phyloP scores from a whole-genome alignment of 2,888 invertebrate genomes.

The Neoscelio sp. region DNA sequence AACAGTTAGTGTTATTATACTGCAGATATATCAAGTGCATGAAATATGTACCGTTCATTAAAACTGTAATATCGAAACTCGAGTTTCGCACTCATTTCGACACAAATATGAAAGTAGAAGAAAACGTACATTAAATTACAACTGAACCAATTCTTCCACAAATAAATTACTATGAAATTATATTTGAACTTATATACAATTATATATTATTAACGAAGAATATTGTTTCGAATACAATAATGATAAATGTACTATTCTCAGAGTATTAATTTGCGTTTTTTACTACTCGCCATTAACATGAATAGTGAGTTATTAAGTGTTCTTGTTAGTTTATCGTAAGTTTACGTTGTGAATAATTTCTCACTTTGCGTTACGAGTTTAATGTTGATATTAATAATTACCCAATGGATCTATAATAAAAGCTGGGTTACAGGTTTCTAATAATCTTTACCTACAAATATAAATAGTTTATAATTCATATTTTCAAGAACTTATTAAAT shows the following conservation, averaged over 20 bases:
- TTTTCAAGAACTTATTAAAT: too few relatives aligned
- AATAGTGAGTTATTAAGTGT: constrained; percentile 45
- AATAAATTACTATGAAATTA: background rate
- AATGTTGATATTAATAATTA: constrained; percentile 49
- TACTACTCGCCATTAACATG: constrained; percentile 26
- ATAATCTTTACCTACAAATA: too few relatives aligned
- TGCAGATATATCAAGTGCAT: constrained; percentile 36
- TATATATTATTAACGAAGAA: too few relatives aligned
- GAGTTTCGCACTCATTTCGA: constrained; percentile 11
- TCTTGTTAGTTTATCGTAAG: constrained; percentile 38
- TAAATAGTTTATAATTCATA: too few relatives aligned
- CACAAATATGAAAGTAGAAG: too few relatives aligned
- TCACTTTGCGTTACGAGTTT: constrained; percentile 17
- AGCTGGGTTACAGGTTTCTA: constrained; percentile 4
- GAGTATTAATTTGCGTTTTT: constrained; percentile 4
- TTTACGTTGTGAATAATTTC: constrained; percentile 55
- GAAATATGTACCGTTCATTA: constrained; percentile 30
- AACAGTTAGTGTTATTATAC: constrained; percentile 23
- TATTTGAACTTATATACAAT: too few relatives aligned
- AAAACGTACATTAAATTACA: constrained; percentile 16
- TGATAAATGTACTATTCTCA: background rate
- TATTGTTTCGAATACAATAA: too few relatives aligned
- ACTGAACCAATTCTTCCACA: background rate
- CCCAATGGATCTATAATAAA: constrained; percentile 19
- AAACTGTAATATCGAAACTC: constrained; percentile 12